phyloP scores from a whole-genome alignment of 2,888 invertebrate species.

The Gnatocerus cornutus region DNA sequence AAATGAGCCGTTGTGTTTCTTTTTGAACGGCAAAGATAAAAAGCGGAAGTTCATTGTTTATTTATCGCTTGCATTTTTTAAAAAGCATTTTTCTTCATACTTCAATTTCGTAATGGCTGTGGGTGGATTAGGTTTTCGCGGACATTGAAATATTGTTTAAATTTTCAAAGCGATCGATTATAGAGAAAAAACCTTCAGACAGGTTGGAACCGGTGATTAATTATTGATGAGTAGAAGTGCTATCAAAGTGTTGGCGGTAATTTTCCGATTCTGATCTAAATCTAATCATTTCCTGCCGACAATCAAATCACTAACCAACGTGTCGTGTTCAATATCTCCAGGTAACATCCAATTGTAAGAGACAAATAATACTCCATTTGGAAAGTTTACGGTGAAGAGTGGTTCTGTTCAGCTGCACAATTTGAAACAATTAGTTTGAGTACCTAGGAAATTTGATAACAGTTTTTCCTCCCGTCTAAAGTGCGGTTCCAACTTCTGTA shows the following conservation, averaged over 20 bases:
- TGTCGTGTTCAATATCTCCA: background rate
- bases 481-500: slow-evolving; percentile 3
- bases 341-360: slow-evolving; percentile 1
- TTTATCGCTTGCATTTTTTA: slow-evolving; percentile 28
- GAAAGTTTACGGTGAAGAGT: background rate
- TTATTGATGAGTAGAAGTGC: slow-evolving; percentile 14
- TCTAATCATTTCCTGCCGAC: background rate
- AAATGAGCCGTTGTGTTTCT: slow-evolving; percentile 16
- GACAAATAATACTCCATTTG: no score
- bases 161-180: slow-evolving; percentile 30
- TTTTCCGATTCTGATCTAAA: slow-evolving; percentile 1
- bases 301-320: slow-evolving; percentile 1
- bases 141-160: slow-evolving; percentile 23
- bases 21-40: slow-evolving; percentile 23
- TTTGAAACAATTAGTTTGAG: background rate
- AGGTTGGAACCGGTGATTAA: slow-evolving; percentile 26
- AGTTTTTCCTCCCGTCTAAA: background rate
- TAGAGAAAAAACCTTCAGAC: slow-evolving; percentile 21
- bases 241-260: slow-evolving; percentile 5
- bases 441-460: slow-evolving; percentile 2
- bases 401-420: background rate
- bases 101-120: background rate
- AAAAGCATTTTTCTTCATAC: slow-evolving; percentile 7
- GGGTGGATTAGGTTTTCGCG: slow-evolving; percentile 11
- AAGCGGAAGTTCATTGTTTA: slow-evolving; percentile 44